Base-by-base conservation (phyloP, 2,888 invertebrate genomes). In the Plebejus anna region DNA sequence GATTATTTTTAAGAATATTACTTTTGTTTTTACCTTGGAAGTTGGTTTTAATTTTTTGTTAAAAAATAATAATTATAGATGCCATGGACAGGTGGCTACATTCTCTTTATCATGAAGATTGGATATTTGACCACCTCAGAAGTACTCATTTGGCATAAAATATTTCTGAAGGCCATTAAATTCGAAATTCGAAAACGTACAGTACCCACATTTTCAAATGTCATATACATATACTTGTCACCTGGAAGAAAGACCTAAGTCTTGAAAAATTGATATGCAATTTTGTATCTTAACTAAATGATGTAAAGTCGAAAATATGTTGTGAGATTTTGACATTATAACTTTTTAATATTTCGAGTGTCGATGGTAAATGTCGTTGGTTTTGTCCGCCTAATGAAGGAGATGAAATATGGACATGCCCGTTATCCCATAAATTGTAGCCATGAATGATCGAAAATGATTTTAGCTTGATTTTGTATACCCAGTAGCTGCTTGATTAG, bases 331-430 rank as follows among this genome's bases (percentile, higher is more conserved):
- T 78, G 78, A 11, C 78, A 76, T 84, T 87, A 78, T 9, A 79
- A 78, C 83, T 55, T 84, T 87, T 82, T 72, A 78, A 75, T 72
- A 78, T 76, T 78, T 76, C 76, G 22, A 73, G 75, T 70, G 76
- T 77, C 79, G 81, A 86, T 87, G 87, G 88, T 91, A 89, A 91
- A 92, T 91, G 91, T 91, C 92, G 90, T 89, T 91, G 91, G 90
- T 89, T 90, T 89, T 90, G 90, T 90, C 82, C 86, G 82, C 82
- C 89, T 92, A 92, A 92, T 91, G 92, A 92, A 90, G 89, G 81
- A 81, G 80, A 81, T 82, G 79, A 80, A 78, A 81, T 80, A 80
- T 83, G 82, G 83, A 83, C 78, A 81, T 78, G 82, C 77, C 82
- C 78, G 66, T 73, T 73, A 55, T 32, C 75, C 78, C 77, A 80